These are phyloP conservation scores for Paratilapia polleni DNA, from an alignment of 2,113 vertebrate species.

Conservation along the genomic window DNA sequence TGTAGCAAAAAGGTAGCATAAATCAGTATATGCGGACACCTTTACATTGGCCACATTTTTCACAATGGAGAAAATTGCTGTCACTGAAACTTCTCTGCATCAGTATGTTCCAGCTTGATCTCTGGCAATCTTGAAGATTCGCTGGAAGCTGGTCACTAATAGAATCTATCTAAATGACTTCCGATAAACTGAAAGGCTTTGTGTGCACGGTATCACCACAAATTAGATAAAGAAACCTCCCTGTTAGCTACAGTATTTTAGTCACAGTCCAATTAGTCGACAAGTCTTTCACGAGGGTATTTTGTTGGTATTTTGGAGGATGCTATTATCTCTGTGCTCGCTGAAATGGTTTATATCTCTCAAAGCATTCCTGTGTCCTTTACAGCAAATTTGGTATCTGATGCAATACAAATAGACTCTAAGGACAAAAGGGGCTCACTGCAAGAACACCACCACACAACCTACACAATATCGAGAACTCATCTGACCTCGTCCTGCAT, in stretches of 20 bases:
- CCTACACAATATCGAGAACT: not conserved
- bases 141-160: not conserved
- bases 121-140: not conserved
- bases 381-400: not conserved
- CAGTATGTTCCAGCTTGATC: not conserved
- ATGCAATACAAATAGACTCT: not conserved
- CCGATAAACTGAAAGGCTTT: not conserved
- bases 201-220: not conserved
- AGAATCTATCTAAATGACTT: not conserved
- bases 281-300: not conserved
- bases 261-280: not conserved
- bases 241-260: not conserved
- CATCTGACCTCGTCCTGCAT: not conserved
- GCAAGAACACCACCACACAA: constrained; percentile 1
- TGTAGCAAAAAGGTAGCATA: not conserved
- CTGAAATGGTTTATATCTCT: not conserved
- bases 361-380: not conserved
- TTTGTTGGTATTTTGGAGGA: not conserved
- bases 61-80: not conserved
- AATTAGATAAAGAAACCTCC: not conserved
- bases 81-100: not conserved
- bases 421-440: not conserved
- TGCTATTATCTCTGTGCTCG: not conserved
- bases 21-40: not conserved
- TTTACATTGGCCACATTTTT: not conserved